phyloP scores from a whole-genome alignment of 2,888 invertebrate genomes.

The Agrochola lychnidis region DNA sequence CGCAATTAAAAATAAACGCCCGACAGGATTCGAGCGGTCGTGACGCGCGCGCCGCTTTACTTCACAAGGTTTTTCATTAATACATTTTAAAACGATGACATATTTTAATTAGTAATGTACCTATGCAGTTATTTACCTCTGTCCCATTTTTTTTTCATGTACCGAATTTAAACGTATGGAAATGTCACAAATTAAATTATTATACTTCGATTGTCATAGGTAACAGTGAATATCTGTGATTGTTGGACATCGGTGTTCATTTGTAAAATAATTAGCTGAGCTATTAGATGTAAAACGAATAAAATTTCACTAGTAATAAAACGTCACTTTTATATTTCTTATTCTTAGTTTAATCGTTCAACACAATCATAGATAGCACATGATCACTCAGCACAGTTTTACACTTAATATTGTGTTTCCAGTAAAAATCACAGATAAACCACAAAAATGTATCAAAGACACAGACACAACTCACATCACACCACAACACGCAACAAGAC shows the following conservation, averaged over 20 bases:
- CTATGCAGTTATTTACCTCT: not conserved
- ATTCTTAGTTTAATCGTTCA: too few species aligned
- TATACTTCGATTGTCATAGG: conserved; percentile 2
- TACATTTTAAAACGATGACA: conserved; percentile 53
- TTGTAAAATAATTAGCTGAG: conserved; percentile 11
- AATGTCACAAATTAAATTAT: conserved; percentile 23
- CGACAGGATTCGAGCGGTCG: conserved; percentile 58
- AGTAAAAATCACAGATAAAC: too few species aligned
- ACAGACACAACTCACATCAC: not conserved
- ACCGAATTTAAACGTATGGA: conserved; percentile 6
- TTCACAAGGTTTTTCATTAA: conserved; percentile 31
- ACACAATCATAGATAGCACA: too few species aligned
- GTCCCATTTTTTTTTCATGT: conserved; percentile 10
- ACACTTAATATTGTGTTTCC: too few species aligned
- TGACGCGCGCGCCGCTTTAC: conserved; percentile 32
- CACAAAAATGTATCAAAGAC: not conserved
- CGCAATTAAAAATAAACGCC: conserved; percentile 80
- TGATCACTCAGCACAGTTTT: too few species aligned
- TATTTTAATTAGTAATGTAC: conserved; percentile 41
- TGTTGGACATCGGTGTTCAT: not conserved
- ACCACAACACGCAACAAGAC: not conserved
- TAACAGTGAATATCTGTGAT: not conserved
- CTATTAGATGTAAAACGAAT: too few species aligned
- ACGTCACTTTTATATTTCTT: too few species aligned
- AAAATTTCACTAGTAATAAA: too few species aligned